Conservation (phyloP, 2,113 vertebrate species). For the Zeus faber region DNA sequence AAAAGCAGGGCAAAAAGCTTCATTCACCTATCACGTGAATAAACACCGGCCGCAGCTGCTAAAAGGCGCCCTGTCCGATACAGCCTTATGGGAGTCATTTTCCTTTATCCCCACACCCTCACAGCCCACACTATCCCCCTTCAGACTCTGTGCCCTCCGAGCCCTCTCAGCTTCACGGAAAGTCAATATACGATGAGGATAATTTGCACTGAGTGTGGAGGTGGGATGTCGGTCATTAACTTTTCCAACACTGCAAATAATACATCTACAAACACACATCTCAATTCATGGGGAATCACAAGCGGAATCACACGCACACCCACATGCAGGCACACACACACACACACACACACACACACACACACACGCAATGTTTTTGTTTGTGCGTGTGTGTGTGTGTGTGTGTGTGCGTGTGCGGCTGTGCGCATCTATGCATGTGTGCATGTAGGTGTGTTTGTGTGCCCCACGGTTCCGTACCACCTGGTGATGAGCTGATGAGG, state of each 20-base stretch:
- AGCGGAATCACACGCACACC: constrained; percentile 2
- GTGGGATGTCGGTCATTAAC: no score
- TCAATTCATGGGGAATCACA: not conserved
- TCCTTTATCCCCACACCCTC: no score
- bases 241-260: not conserved
- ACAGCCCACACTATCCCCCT: constrained; percentile 2
- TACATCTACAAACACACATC: not conserved
- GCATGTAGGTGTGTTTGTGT: constrained; percentile 6
- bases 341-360: constrained; percentile 2
- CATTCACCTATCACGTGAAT: no score
- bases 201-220: not conserved
- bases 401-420: not conserved
- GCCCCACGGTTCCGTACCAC: constrained; percentile 9
- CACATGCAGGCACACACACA: not conserved
- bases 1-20: no score
- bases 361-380: not conserved
- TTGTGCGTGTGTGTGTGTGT: not conserved
- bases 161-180: not conserved
- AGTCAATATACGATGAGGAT: not conserved
- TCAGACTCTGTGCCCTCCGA: not conserved
- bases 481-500: constrained; percentile 56
- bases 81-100: no score
- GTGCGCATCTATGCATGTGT: constrained; percentile 8
- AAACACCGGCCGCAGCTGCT: no score
- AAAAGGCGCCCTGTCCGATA: no score